Evolutionary conservation across 2,797 vertebrate genomes (phyloP).

Genomic region (Pitangus sulphuratus): DNA sequence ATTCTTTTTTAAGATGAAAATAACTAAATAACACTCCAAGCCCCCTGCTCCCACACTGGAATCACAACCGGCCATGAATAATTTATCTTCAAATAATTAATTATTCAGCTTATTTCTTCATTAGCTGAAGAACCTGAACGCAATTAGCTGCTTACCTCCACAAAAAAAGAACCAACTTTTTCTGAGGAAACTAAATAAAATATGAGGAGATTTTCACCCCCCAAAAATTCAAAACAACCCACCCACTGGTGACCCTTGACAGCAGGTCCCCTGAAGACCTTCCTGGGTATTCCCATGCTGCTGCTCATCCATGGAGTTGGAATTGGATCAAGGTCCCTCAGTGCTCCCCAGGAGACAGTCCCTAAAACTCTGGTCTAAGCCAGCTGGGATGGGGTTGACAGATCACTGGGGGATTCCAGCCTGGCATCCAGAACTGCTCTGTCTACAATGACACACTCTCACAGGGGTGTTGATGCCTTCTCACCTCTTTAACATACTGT

Average conservation of each 20-base stretch:
- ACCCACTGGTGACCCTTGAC: neutral
- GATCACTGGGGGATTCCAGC: neutral
- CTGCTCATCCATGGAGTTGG: neutral
- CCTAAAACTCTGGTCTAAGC: neutral
- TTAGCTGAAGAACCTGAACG: slow-evolving; percentile 53
- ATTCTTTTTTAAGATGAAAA: slow-evolving; percentile 32
- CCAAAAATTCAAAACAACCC: neutral
- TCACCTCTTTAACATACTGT: neutral
- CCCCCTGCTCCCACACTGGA: neutral
- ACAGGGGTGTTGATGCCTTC: fast-evolving
- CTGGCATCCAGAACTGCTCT: neutral
- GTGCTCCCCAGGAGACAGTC: fast-evolving
- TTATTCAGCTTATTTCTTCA: slow-evolving; percentile 68
- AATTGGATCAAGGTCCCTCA: neutral
- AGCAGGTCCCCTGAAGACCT: neutral
- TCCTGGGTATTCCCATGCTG: neutral
- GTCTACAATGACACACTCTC: neutral
- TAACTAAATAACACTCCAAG: neutral
- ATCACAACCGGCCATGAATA: slow-evolving; percentile 42
- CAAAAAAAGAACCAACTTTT: neutral
- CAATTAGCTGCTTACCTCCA: slow-evolving; percentile 51
- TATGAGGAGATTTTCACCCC: neutral
- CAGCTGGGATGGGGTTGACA: neutral
- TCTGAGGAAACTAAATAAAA: slow-evolving; percentile 10
- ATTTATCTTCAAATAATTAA: slow-evolving; percentile 63